Base-by-base conservation (phyloP, 2,113 vertebrate species). In the Apteryx owenii region DNA sequence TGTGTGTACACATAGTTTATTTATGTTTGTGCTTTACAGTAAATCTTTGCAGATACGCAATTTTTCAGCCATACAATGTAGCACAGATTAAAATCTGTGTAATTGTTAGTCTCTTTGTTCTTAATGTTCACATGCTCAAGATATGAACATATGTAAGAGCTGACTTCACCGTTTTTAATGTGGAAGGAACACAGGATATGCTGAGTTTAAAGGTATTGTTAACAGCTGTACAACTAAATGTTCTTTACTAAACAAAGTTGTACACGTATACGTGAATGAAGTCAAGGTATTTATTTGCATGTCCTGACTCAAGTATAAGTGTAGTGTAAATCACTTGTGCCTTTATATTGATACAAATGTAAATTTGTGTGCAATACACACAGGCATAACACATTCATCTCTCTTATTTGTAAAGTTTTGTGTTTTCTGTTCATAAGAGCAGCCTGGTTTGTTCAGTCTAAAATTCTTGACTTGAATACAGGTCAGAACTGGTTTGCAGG, bases 401-500 rank as follows among this genome's bases (percentile, higher is more conserved):
- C 31, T 62, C 26, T 48, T 12, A 11, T 60, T 46, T 75, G 7
- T 11, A 62, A 68, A 19, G 16, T 28, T 87, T 10, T 51, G 23
- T 44, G 33, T 38, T 5, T 5, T 0, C 40, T 7, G 3, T 54
- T 77, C 42, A 7, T 56, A 56, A 51, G 36, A 56, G 71, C 71
- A 40, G 36, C 31, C 50, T 40, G 6, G 18, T 54, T 94, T 88
- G 17, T 83, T 91, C 72, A 46, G 60, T 94, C 64, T 88, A 66
- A 85, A 95, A 94, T 94, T 96, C 88, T 96, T 97, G 91, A 93
- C 71, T 97, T 56, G 89, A 88, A 93, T 96, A 94, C 95, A 96
- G 82, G 95, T 94, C 95, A 97, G 68, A 81, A 97, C 46, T 95
- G 72, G 72, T 95, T 95, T 96, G 88, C 56, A 79, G 68, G 68